These are phyloP conservation scores for Abrostola tripartita DNA, from an alignment of 2,888 invertebrate species.

Conservation along the genomic window DNA sequence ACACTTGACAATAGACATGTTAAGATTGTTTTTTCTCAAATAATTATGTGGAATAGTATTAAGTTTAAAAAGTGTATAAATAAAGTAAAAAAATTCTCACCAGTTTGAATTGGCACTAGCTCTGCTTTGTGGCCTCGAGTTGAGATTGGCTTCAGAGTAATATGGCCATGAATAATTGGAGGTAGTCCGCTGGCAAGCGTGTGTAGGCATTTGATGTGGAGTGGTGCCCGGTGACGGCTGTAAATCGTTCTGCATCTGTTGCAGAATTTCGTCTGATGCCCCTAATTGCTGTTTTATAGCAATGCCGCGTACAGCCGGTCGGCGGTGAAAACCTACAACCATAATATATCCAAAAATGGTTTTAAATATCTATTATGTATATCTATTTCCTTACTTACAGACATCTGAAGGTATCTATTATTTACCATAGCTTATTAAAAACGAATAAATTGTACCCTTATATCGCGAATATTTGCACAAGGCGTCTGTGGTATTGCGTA, in stretches of 20 bases:
- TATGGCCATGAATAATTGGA: conserved; percentile 90
- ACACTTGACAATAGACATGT: no score
- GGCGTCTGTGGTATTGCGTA: no score
- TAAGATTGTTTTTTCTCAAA: no score
- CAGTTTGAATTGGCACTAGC: conserved; percentile 78
- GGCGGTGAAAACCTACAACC: conserved; percentile 91
- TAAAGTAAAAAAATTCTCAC: conserved; percentile 59
- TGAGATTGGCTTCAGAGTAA: conserved; percentile 89
- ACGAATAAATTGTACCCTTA: no score
- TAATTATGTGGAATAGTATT: no score
- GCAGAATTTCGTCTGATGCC: conserved; percentile 93
- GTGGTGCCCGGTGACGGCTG: conserved; percentile 74
- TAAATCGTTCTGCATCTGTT: conserved; percentile 93
- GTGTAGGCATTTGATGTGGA: conserved; percentile 67
- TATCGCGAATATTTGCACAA: no score
- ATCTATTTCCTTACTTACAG: no score
- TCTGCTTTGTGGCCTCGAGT: conserved; percentile 80
- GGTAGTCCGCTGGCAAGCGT: conserved; percentile 78
- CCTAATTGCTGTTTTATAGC: conserved; percentile 93
- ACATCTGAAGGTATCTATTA: no score
- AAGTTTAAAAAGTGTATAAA: neutral
- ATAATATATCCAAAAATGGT: neutral
- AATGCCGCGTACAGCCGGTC: conserved; percentile 96
- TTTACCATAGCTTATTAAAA: no score
- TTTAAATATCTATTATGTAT: no score